Evolutionary conservation across 2,888 invertebrate species (phyloP).

Genomic region (Meiosimyza platycephala): DNA sequence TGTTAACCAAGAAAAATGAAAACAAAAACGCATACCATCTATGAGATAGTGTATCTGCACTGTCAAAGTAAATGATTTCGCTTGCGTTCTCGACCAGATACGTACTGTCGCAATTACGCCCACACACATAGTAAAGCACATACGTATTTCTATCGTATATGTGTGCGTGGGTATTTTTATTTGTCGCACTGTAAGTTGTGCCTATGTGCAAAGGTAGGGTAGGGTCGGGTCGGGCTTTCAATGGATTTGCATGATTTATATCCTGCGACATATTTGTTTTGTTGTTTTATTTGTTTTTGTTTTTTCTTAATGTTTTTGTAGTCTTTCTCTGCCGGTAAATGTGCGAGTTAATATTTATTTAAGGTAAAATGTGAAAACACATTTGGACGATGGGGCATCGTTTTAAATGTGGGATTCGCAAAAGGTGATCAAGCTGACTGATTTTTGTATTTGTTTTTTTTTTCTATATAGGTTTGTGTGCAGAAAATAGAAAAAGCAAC

Average conservation of each 20-base stretch:
- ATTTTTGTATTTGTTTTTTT: no score
- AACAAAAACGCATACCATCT: background rate
- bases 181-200: background rate
- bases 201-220: background rate
- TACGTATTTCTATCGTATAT: background rate
- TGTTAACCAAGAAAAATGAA: no score
- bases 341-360: no score
- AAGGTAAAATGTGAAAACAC: no score
- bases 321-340: no score
- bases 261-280: slow-evolving; percentile 29
- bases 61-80: background rate
- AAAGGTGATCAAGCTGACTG: no score
- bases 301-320: no score
- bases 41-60: background rate
- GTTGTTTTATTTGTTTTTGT: no score
- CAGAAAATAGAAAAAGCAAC: no score
- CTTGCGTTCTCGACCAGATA: background rate
- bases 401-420: no score
- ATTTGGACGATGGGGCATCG: no score
- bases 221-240: background rate
- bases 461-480: no score
- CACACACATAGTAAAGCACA: background rate
- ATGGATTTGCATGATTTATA: slow-evolving; percentile 30
- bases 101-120: background rate
- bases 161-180: background rate